Percentiles rank a stretch among this genome's conserved stretches.
These are phyloP conservation scores for Xylota sylvarum DNA, from an alignment of 2,888 invertebrate genomes.

Conservation along the genomic window DNA sequence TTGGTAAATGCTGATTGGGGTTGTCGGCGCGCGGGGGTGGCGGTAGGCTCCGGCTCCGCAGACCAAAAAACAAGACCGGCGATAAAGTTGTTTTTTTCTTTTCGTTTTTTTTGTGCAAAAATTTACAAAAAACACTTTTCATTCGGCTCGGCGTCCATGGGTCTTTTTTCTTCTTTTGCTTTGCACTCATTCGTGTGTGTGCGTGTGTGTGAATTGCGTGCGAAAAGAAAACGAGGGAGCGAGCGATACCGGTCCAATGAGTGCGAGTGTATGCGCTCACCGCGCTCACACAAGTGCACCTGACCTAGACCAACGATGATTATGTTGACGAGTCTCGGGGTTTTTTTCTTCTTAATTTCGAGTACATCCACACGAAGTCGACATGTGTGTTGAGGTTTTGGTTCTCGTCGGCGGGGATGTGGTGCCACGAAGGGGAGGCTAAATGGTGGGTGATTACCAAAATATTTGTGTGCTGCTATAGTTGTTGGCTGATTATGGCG, in stretches of 20 bases:
- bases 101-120: constrained; percentile 35
- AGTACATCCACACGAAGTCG: constrained; percentile 20
- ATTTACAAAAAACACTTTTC: constrained; percentile 21
- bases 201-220: constrained; percentile 44
- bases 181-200: constrained; percentile 4
- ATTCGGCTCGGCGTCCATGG: constrained; percentile 8
- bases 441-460: constrained; percentile 55
- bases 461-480: constrained; percentile 46
- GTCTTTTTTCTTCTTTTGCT: neutral
- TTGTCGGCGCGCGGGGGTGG: constrained; percentile 13
- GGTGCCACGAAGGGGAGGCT: constrained; percentile 3
- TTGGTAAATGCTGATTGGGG: constrained; percentile 48
- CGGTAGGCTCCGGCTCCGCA: constrained; percentile 18
- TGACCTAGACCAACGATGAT: constrained; percentile 62
- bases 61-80: constrained; percentile 24
- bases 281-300: constrained; percentile 50
- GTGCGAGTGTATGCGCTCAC: constrained; percentile 36
- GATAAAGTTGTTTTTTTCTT: no score
- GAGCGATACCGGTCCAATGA: neutral
- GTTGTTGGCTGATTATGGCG: constrained; percentile 3
- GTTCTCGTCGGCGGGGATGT: neutral
- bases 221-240: constrained; percentile 19
- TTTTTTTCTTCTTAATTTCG: constrained; percentile 29
- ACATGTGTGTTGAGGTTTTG: constrained; percentile 23
- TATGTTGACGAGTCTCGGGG: constrained; percentile 32